Evolutionary conservation across 2,888 invertebrate species (phyloP).

Genomic region (Dione juno): DNA sequence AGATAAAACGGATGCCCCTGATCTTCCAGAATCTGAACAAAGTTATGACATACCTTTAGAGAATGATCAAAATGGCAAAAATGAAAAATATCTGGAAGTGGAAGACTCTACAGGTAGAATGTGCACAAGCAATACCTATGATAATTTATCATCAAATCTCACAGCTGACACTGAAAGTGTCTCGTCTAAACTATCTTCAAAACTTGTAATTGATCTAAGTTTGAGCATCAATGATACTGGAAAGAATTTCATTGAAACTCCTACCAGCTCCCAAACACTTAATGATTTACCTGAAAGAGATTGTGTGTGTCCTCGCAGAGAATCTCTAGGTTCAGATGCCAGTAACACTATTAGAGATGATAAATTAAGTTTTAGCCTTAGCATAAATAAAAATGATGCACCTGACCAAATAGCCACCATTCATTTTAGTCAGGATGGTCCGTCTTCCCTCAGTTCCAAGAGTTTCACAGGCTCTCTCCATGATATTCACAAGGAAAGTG

Average conservation of each 20-base stretch:
- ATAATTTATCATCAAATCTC: slow-evolving; percentile 51
- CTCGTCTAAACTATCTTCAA: slow-evolving; percentile 53
- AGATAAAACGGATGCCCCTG: slow-evolving; percentile 64
- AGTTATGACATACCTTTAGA: slow-evolving; percentile 53
- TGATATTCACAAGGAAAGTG: slow-evolving; percentile 67
- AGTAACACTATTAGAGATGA: slow-evolving; percentile 50
- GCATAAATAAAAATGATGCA: slow-evolving; percentile 52
- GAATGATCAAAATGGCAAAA: slow-evolving; percentile 46
- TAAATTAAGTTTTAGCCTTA: slow-evolving; percentile 52
- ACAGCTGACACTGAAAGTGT: slow-evolving; percentile 45
- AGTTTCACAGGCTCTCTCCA: slow-evolving; percentile 78
- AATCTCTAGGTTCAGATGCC: slow-evolving; percentile 24
- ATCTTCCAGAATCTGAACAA: slow-evolving; percentile 63
- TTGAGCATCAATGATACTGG: slow-evolving; percentile 60
- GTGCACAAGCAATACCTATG: slow-evolving; percentile 39
- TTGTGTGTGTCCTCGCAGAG: slow-evolving; percentile 52
- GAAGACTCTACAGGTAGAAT: slow-evolving; percentile 38
- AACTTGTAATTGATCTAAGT: slow-evolving; percentile 65
- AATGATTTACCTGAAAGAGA: slow-evolving; percentile 71
- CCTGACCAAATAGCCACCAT: slow-evolving; percentile 52
- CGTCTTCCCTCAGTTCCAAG: slow-evolving; percentile 66
- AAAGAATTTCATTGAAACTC: slow-evolving; percentile 50
- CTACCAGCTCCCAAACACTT: slow-evolving; percentile 43
- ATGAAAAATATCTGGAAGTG: slow-evolving; percentile 47
- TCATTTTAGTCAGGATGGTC: slow-evolving; percentile 57